These are phyloP conservation scores for Pedetes capensis DNA, from an alignment of 2,113 vertebrate genomes.

Conservation along the genomic window DNA sequence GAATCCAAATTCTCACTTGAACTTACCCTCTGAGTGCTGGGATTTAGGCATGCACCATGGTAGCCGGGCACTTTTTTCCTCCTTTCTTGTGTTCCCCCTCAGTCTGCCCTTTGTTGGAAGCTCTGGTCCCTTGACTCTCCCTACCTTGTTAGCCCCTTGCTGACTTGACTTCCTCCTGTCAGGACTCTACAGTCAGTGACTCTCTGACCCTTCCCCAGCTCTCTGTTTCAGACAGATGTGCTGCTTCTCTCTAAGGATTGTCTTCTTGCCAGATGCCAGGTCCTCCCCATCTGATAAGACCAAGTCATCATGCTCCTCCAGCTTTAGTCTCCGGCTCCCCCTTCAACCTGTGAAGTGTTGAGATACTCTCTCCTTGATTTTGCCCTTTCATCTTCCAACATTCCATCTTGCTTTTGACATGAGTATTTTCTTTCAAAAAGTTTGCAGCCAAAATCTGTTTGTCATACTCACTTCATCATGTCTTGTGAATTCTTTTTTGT, in stretches of 20 bases:
- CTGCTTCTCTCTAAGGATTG: not conserved
- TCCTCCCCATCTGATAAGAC: not conserved
- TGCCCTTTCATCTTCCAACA: not conserved
- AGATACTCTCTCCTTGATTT: not conserved
- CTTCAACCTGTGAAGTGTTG: not conserved
- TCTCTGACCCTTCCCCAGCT: not conserved
- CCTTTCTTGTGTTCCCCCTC: not conserved
- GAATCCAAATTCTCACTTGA: not conserved
- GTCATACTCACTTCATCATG: not conserved
- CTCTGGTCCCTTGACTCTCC: not conserved
- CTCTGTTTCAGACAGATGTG: not conserved
- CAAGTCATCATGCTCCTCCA: rapidly evolving
- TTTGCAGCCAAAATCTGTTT: not conserved
- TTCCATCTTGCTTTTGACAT: not conserved
- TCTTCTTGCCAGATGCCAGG: not conserved
- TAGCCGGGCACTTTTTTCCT: not conserved
- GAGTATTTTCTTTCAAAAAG: not conserved
- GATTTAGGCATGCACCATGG: not conserved
- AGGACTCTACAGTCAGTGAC: not conserved
- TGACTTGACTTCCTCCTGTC: not conserved
- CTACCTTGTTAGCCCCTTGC: not conserved
- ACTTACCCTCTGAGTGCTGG: not conserved
- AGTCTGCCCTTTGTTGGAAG: not conserved
- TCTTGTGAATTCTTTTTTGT: not conserved
- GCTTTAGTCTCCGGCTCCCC: not conserved